Base-by-base conservation (phyloP, 1,140 invertebrate genomes). In the Pinna nobilis region DNA sequence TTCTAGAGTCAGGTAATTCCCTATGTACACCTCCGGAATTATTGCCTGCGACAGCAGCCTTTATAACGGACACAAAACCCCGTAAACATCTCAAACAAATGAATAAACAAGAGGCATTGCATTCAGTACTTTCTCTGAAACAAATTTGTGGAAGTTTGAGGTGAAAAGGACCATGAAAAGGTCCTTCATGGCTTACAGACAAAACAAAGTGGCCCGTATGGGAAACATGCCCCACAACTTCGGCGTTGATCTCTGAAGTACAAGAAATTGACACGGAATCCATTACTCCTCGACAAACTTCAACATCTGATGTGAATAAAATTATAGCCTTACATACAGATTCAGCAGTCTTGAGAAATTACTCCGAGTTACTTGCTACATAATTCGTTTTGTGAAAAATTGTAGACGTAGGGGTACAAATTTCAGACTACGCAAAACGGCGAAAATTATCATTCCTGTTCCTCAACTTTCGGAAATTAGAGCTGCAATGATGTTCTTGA, bases 111-210 rank as follows among this genome's bases (percentile, higher is more conserved):
- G 55, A 18, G 55, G 55, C 41, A 11, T 68, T 15, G 30, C 65
- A 30, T 28, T n/a, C 18, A 20, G 57, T 15, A 1, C 59, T n/a
- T 69, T 69, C 28, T 35, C 25, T 35, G 1, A 37, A n/a, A 69
- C 33, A 23, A 60, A 4, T 11, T 20, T 60, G 25, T 69, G 55
- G 55, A 32, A 49, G 28, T n/a, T n/a, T n/a, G n/a, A n/a, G n/a
- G n/a, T n/a, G n/a, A n/a, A n/a, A n/a, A n/a, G n/a, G n/a, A n/a
- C n/a, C n/a, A n/a, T n/a, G n/a, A n/a, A 60, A 60, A 32, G 39
- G 67, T 47, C 53, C 55, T n/a, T 15, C 25, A 49, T 70, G 57
- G 57, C 32, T 70, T 32, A 51, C 33, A n/a, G 20, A 53, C 23
- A n/a, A n/a, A n/a, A n/a, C n/a, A n/a, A n/a, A n/a, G n/a, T n/a